Evolutionary conservation across 2,888 invertebrate species (phyloP), one percentile per base, ranked within the genome.

Genomic region (Lasioglossum morio): DNA sequence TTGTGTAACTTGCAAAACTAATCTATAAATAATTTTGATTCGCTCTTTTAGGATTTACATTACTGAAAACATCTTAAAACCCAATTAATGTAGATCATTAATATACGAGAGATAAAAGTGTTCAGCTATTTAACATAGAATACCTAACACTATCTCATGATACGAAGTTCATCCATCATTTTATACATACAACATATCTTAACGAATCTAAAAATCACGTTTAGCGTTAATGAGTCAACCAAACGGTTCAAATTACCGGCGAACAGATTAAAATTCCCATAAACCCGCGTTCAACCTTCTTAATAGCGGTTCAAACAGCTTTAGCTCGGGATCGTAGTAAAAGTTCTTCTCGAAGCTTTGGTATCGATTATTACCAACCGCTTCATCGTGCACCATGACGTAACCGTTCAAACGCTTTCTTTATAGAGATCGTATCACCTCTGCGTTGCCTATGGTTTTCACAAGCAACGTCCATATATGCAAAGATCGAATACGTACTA

Each of bases 401-500:
- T 78, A 83, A 83, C 84, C 78, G 81, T 85, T 48, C 53, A 4
- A 74, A 75, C 72, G 76, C 77, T 77, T 81, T 87, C 48, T 76
- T 83, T 81, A 80, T 75, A 60, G 57, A 83, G 87, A 88, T 88
- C 79, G 87, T 88, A 85, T 88, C 88, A 79, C 3, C 40, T 23
- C 30, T 74, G 46, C 77, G 76, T 83, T 85, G 66, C 66, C 78
- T 77, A 77, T 78, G 82, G 87, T 88, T 85, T 87, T 77, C 77
- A 74, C 85, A 74, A 76, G 79, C 82, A 72, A 40, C 82, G 79
- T 79, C 84, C 82, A n/a, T 82, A 80, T 85, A 82, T 87, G 84
- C 85, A 81, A 83, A 79, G 83, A 82, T 78, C 75, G 88, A 81
- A 85, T 88, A 63, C 75, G 85, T 87, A 85, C 57, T 85, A 85